Evolutionary conservation across 1,140 invertebrate genomes (phyloP).

Genomic region (Pygmarrhopalites habei): DNA sequence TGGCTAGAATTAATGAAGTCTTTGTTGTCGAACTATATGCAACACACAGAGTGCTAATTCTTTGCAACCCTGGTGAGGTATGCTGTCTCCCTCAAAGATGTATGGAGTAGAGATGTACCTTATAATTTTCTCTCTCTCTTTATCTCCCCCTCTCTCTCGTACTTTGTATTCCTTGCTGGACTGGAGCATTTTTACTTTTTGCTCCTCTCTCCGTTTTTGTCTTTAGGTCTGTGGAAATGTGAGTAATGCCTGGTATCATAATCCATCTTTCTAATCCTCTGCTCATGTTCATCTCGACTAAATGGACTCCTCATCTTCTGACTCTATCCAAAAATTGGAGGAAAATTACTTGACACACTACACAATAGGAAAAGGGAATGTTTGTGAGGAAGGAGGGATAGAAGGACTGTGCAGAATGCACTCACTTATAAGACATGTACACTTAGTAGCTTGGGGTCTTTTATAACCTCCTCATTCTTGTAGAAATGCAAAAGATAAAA

Average conservation of each 20-base stretch:
- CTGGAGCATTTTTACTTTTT: background rate
- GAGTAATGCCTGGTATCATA: too few relatives aligned
- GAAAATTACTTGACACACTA: background rate
- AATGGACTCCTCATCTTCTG: background rate
- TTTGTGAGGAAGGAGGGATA: too few relatives aligned
- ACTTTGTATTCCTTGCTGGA: background rate
- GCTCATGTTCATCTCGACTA: background rate
- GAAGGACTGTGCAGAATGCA: too few relatives aligned
- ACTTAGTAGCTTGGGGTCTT: too few relatives aligned
- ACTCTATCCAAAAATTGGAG: background rate
- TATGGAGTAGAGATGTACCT: too few relatives aligned
- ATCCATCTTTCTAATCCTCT: too few relatives aligned
- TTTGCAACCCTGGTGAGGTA: constrained; percentile 27
- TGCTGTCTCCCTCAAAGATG: too few relatives aligned
- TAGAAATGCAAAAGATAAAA: too few relatives aligned
- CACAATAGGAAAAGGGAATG: too few relatives aligned
- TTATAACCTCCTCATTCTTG: too few relatives aligned
- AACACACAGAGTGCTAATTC: constrained; percentile 21
- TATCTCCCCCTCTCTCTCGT: constrained; percentile 2
- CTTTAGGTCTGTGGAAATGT: too few relatives aligned
- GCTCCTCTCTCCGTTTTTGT: background rate
- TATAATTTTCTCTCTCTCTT: background rate
- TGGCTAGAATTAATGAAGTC: constrained; percentile 32
- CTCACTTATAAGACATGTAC: too few relatives aligned
- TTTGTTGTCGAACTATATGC: constrained; percentile 18